A percentile compares a stretch with the other conserved stretches of the same genome.
These are phyloP conservation scores for Sinocyclocheilus rhinocerous DNA, from an alignment of 2,113 vertebrate genomes.

Conservation along the genomic window DNA sequence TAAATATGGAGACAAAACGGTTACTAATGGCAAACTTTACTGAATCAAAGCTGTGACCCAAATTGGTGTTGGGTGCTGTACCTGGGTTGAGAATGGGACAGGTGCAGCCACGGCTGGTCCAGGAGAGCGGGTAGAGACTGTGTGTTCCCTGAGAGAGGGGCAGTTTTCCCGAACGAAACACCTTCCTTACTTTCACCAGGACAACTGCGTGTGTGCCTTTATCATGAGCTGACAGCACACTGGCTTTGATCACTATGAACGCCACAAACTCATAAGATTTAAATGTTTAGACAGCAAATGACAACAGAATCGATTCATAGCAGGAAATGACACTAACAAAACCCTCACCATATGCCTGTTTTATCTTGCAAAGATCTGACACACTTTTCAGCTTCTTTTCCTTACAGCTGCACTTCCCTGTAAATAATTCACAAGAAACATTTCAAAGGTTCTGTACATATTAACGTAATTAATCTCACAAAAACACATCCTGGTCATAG, in stretches of 20 bases:
- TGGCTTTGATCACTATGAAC: constrained; percentile 84
- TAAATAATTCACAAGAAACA: constrained; percentile 43
- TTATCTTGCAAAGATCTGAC: constrained; percentile 84
- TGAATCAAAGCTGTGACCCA: not conserved
- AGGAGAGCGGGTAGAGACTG: constrained; percentile 85
- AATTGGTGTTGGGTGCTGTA: constrained; percentile 42
- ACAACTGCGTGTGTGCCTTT: constrained; percentile 90
- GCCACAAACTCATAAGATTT: not conserved
- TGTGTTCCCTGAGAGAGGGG: constrained; percentile 75
- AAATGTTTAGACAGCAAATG: not conserved
- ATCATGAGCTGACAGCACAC: constrained; percentile 87
- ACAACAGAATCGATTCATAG: not conserved
- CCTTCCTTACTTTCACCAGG: constrained; percentile 84
- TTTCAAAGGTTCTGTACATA: not conserved
- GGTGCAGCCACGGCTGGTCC: constrained; percentile 88
- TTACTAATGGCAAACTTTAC: not conserved
- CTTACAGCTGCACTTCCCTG: constrained; percentile 89
- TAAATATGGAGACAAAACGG: constrained; percentile 52
- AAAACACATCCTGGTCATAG: not conserved
- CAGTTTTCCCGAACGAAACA: constrained; percentile 78
- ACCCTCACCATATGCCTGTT: constrained; percentile 84
- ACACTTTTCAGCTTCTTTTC: constrained; percentile 80
- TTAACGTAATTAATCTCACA: not conserved
- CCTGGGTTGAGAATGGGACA: constrained; percentile 90
- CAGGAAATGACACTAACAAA: not conserved